phyloP scores from a whole-genome alignment of 2,888 invertebrate species.

The Spilosoma lubricipeda region DNA sequence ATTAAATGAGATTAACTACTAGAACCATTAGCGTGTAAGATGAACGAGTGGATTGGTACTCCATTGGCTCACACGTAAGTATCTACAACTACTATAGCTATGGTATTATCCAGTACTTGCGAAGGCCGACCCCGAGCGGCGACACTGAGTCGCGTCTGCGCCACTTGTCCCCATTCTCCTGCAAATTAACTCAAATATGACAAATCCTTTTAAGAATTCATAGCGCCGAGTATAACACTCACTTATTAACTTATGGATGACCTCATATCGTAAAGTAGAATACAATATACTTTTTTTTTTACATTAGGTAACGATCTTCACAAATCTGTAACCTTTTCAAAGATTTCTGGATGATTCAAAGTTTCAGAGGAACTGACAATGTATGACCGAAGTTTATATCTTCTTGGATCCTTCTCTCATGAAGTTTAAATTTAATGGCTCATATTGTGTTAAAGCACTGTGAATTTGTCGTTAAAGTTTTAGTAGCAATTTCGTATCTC shows the following conservation, averaged over 20 bases:
- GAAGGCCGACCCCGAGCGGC: constrained; percentile 47
- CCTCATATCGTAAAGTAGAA: constrained; percentile 54
- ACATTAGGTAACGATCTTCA: constrained; percentile 19
- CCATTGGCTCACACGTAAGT: constrained; percentile 34
- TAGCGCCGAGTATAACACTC: constrained; percentile 56
- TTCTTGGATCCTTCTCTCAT: constrained; percentile 16
- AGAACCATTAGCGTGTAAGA: constrained; percentile 62
- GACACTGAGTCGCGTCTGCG: constrained; percentile 71
- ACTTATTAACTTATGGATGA: constrained; percentile 70
- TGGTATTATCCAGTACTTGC: constrained; percentile 46
- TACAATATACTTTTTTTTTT: constrained; percentile 49
- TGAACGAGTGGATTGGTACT: constrained; percentile 44
- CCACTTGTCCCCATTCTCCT: constrained; percentile 80
- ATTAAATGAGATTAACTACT: constrained; percentile 52
- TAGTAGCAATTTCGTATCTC: constrained; percentile 65
- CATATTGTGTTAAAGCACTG: constrained; percentile 41
- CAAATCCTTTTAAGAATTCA: constrained; percentile 80
- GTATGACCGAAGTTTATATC: constrained; percentile 18
- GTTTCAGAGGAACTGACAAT: constrained; percentile 40
- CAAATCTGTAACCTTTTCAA: constrained; percentile 28
- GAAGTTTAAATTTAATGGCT: constrained; percentile 34
- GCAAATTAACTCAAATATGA: constrained; percentile 76
- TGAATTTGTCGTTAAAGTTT: constrained; percentile 67
- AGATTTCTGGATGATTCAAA: constrained; percentile 57
- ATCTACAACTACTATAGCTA: constrained; percentile 17